Evolutionary conservation across 2,888 invertebrate species (phyloP).

Genomic region (Dorcus parallelipipedus): DNA sequence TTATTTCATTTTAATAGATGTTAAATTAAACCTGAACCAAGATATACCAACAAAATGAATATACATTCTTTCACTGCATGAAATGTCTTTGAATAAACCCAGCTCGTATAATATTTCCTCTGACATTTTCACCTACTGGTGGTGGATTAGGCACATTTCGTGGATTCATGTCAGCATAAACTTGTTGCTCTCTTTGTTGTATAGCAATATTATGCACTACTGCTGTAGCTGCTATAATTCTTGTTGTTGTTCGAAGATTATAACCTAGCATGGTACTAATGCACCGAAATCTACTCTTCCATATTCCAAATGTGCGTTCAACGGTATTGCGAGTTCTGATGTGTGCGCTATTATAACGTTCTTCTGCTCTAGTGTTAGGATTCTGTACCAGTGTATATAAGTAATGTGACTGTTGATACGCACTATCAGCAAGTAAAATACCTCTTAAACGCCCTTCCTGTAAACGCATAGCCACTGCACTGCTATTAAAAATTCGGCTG

Average conservation of each 20-base stretch:
- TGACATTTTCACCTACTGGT: not conserved
- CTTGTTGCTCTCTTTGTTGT: not conserved
- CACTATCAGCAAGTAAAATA: slow-evolving; percentile 4
- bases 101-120: slow-evolving; percentile 6
- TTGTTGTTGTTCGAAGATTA: not conserved
- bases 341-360: slow-evolving; percentile 18
- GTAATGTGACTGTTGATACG: slow-evolving; percentile 4
- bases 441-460: slow-evolving; percentile 1
- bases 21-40: too few relatives aligned
- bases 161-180: not conserved
- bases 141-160: slow-evolving; percentile 1
- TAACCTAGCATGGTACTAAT: not conserved
- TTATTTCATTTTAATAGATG: too few relatives aligned
- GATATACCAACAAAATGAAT: too few relatives aligned
- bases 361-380: slow-evolving; percentile 13
- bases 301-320: slow-evolving; percentile 20
- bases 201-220: slow-evolving; percentile 6
- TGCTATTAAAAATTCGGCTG: slow-evolving; percentile 15
- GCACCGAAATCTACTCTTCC: slow-evolving; percentile 19
- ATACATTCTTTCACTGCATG: too few relatives aligned
- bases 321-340: slow-evolving; percentile 17
- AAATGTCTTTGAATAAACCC: slow-evolving; percentile 1
- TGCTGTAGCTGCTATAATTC: slow-evolving; percentile 5
- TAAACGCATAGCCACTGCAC: not conserved
- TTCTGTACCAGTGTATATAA: slow-evolving; percentile 11